Conservation (phyloP, 2,113 vertebrate genomes). For the Bubalus kerabau region DNA sequence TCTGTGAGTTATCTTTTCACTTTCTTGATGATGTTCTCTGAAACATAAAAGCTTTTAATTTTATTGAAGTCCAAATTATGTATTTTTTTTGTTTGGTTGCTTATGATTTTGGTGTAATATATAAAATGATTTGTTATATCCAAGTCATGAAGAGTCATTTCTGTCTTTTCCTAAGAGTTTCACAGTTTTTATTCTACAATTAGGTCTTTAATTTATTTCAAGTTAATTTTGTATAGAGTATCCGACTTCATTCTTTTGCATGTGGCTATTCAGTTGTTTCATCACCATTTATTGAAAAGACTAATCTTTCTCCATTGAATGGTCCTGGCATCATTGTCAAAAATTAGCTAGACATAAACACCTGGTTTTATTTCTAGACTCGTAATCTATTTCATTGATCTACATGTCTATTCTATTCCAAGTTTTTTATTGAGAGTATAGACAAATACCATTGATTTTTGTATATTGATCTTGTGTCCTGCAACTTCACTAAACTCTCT, state of each 20-base stretch:
- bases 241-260: neutral
- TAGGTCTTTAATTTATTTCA: neutral
- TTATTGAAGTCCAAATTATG: neutral
- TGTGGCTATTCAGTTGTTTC: neutral
- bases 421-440: neutral
- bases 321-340: neutral
- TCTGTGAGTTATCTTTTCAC: neutral
- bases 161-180: neutral
- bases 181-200: neutral
- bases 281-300: neutral
- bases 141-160: neutral
- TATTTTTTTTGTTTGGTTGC: neutral
- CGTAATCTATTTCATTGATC: neutral
- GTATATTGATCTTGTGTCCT: neutral
- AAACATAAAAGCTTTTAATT: neutral
- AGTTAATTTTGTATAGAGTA: neutral
- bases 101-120: neutral
- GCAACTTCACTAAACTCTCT: neutral
- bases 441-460: neutral
- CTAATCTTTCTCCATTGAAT: neutral
- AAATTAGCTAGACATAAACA: neutral
- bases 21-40: neutral
- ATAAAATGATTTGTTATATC: neutral
- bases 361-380: neutral
- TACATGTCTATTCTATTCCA: neutral